A percentile compares a stretch with the other conserved stretches of the same genome.
Evolutionary conservation across 2,888 invertebrate genomes (phyloP).

Genomic region (Diadegma fenestrale): DNA sequence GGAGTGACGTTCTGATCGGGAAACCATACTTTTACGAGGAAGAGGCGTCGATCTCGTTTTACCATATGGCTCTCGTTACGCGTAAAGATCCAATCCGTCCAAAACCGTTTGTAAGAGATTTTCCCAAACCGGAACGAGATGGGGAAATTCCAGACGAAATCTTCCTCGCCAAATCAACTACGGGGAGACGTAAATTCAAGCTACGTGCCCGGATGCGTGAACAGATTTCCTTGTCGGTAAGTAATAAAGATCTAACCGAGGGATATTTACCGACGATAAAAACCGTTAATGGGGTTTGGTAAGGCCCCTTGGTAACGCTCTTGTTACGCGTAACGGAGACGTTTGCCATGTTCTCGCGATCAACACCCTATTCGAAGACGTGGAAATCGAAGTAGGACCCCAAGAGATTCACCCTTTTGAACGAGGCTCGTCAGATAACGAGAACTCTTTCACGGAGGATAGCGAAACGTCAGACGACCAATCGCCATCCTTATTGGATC

Average conservation of each 20-base stretch:
- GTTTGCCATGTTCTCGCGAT: neutral
- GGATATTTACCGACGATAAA: neutral
- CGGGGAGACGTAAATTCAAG: too few relatives aligned
- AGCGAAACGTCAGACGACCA: neutral
- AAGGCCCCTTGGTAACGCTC: constrained; percentile 13
- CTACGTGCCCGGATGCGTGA: too few relatives aligned
- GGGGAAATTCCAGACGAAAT: too few relatives aligned
- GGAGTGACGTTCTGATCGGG: too few relatives aligned
- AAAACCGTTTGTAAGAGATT: too few relatives aligned
- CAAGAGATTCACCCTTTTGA: constrained; percentile 13
- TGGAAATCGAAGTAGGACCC: neutral
- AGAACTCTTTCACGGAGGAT: neutral
- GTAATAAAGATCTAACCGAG: neutral
- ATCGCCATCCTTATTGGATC: neutral
- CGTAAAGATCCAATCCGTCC: too few relatives aligned
- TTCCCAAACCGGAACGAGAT: too few relatives aligned
- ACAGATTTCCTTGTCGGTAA: too few relatives aligned
- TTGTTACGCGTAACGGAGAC: neutral
- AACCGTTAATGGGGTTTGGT: neutral
- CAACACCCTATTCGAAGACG: neutral
- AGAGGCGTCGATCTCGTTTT: too few relatives aligned
- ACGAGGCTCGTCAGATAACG: neutral
- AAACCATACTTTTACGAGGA: too few relatives aligned
- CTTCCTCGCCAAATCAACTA: too few relatives aligned
- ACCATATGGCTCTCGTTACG: too few relatives aligned